Evolutionary conservation across 2,113 vertebrate genomes (phyloP).

Genomic region (Hemiscyllium ocellatum): DNA sequence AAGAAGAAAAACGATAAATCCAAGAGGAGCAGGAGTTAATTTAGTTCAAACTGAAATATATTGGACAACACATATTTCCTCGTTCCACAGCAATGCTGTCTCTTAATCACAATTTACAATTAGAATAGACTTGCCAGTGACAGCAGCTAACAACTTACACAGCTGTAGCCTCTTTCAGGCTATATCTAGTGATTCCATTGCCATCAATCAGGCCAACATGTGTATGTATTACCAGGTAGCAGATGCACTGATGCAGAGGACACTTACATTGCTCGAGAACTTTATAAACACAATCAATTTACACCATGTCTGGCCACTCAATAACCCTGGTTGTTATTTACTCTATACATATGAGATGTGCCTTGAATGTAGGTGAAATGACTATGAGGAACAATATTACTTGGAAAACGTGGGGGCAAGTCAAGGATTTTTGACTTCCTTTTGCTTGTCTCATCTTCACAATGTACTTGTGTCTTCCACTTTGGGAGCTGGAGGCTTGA

Average conservation of each 20-base stretch:
- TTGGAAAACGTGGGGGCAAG: neutral
- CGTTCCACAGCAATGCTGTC: neutral
- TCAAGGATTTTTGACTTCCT: neutral
- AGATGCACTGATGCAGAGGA: neutral
- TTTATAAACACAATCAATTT: neutral
- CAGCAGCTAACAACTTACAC: neutral
- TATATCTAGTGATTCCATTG: neutral
- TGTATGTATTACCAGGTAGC: neutral
- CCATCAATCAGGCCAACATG: neutral
- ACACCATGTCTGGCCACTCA: neutral
- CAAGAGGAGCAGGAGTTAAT: slow-evolving; percentile 3
- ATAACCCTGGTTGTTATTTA: neutral
- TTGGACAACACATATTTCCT: neutral
- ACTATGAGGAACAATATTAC: neutral
- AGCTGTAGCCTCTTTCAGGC: too few species aligned
- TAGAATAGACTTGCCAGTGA: neutral
- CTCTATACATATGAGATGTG: neutral
- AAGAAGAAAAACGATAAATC: neutral
- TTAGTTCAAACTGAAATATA: slow-evolving; percentile 3
- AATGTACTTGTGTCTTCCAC: neutral
- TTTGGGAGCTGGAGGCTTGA: neutral
- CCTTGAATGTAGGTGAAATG: neutral
- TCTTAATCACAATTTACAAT: slow-evolving; percentile 18
- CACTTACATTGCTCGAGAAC: neutral
- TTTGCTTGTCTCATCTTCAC: neutral